These are phyloP conservation scores for Triplophysa yarkandensis DNA, from an alignment of 2,797 vertebrate genomes.

Conservation along the genomic window DNA sequence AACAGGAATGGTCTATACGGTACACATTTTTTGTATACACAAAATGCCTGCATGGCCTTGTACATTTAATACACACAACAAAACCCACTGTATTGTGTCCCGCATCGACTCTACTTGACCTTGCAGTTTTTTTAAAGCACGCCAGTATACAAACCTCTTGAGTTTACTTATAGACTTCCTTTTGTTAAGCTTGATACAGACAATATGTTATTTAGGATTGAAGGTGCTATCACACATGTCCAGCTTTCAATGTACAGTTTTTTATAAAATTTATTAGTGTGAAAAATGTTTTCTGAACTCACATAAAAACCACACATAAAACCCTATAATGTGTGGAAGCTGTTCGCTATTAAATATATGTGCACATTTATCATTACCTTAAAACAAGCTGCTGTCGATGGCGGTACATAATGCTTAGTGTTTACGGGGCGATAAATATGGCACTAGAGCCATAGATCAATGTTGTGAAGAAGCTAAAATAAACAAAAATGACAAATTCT, in stretches of 20 bases:
- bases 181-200: background rate
- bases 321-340: background rate
- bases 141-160: background rate
- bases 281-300: conserved; percentile 1
- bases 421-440: conserved; percentile 7
- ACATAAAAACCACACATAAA: background rate
- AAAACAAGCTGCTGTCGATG: background rate
- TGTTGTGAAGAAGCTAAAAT: background rate
- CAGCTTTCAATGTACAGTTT: background rate
- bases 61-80: background rate
- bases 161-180: background rate
- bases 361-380: background rate
- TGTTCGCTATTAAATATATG: background rate
- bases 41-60: background rate
- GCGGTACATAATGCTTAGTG: background rate
- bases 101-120: background rate
- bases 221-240: background rate
- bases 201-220: background rate
- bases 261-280: too few relatives aligned
- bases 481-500: background rate
- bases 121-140: background rate
- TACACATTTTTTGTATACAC: background rate
- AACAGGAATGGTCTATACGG: too few relatives aligned
- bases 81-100: background rate
- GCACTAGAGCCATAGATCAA: background rate